These are phyloP conservation scores for Rhyzopertha dominica DNA, from an alignment of 1,140 invertebrate species.

Conservation along the genomic window DNA sequence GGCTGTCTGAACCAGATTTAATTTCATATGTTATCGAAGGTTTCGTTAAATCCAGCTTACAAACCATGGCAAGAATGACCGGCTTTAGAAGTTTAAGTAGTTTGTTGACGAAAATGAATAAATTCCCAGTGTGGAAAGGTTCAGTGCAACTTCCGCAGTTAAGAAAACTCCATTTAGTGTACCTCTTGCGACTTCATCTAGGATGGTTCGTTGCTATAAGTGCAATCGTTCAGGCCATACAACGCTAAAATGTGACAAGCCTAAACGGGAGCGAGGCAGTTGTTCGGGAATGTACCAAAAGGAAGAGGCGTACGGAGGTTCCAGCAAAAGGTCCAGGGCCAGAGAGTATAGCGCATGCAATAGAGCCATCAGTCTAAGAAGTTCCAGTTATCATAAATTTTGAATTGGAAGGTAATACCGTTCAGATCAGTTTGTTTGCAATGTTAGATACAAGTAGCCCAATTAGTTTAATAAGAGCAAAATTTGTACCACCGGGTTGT, in stretches of 20 bases:
- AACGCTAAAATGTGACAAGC: too few relatives aligned
- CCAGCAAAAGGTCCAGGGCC: background rate
- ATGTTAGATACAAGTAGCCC: conserved; percentile 9
- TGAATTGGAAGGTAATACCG: too few relatives aligned
- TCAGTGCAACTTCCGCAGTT: too few relatives aligned
- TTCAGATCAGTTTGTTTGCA: background rate
- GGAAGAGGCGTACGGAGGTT: conserved; percentile 2
- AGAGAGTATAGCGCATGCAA: conserved; percentile 1
- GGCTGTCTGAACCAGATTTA: conserved; percentile 9
- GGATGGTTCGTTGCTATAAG: too few relatives aligned
- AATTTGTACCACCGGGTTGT: too few relatives aligned
- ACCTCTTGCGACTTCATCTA: too few relatives aligned
- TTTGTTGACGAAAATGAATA: conserved; percentile 8
- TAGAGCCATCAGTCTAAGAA: too few relatives aligned
- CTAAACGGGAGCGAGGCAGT: conserved; percentile 3
- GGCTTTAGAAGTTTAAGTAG: background rate
- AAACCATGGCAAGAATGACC: conserved; percentile 7
- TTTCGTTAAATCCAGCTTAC: conserved; percentile 1
- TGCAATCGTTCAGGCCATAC: too few relatives aligned
- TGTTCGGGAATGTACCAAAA: conserved; percentile 1
- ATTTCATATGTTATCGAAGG: conserved; percentile 9
- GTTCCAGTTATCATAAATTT: too few relatives aligned
- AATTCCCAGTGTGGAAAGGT: too few relatives aligned
- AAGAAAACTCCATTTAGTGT: too few relatives aligned
- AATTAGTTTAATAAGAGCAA: conserved; percentile 8